Evolutionary conservation across 2,888 invertebrate species (phyloP).

Genomic region (Trypoxylon attenuatum): DNA sequence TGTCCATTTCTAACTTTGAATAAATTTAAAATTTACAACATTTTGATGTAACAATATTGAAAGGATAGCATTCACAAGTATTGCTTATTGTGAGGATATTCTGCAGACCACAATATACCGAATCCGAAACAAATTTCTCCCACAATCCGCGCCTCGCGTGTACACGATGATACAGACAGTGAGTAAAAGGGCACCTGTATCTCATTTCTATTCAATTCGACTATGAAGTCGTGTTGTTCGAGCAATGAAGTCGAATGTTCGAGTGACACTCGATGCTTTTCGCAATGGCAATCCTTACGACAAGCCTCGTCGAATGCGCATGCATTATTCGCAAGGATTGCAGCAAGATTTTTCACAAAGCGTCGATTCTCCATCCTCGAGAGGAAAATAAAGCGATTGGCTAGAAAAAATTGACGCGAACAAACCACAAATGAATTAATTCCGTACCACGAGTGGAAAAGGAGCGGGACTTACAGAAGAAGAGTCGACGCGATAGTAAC

Average conservation of each 20-base stretch:
- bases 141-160: no score
- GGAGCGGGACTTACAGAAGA: conserved; percentile 22
- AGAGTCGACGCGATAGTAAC: conserved; percentile 35
- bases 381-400: not conserved
- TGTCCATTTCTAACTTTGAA: no score
- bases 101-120: no score
- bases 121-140: no score
- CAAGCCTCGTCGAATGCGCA: conserved; percentile 32
- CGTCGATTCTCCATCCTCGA: not conserved
- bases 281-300: conserved; percentile 49
- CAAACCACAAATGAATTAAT: conserved; percentile 38
- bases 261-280: conserved; percentile 37
- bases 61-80: no score
- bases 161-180: conserved; percentile 14
- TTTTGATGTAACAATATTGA: no score
- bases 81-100: no score
- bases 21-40: no score
- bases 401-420: conserved; percentile 25
- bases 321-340: conserved; percentile 26
- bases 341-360: not conserved
- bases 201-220: conserved; percentile 24
- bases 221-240: conserved; percentile 35
- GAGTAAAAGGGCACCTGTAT: conserved; percentile 24
- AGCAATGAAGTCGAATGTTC: no score
- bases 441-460: conserved; percentile 9